Evolutionary conservation across 2,888 invertebrate species (phyloP).

Genomic region (Siphonodentalium dalli): DNA sequence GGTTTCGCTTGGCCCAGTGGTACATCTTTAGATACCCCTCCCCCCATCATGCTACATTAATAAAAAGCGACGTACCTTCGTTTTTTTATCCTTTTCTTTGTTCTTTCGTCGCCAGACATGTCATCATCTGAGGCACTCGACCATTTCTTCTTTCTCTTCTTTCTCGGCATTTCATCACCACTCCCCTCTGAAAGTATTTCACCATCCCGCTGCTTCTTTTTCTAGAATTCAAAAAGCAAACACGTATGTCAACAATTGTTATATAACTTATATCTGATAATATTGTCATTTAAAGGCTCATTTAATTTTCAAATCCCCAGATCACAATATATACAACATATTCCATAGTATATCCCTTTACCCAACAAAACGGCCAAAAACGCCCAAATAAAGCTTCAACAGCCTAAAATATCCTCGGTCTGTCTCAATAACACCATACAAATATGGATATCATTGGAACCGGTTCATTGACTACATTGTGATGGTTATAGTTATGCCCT

Average conservation of each 20-base stretch:
- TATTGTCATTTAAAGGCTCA: background rate
- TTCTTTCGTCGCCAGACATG: constrained; percentile 41
- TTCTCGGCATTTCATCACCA: constrained; percentile 50
- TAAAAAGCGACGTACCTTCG: constrained; percentile 28
- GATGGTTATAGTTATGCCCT: too few relatives aligned
- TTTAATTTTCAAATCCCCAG: background rate
- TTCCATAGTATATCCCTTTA: background rate
- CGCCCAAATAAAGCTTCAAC: too few relatives aligned
- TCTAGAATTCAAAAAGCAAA: constrained; percentile 20
- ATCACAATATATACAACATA: background rate
- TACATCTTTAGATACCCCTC: too few relatives aligned
- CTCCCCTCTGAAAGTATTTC: constrained; percentile 53
- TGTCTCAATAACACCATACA: too few relatives aligned
- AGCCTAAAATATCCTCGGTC: too few relatives aligned
- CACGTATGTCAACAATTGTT: background rate
- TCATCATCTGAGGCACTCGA: constrained; percentile 67
- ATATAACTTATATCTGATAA: background rate
- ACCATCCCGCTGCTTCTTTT: constrained; percentile 51
- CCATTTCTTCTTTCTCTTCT: constrained; percentile 51
- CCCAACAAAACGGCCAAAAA: too few relatives aligned
- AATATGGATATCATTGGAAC: too few relatives aligned
- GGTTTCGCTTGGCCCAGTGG: too few relatives aligned
- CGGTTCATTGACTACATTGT: too few relatives aligned
- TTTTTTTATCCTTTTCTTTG: constrained; percentile 32
- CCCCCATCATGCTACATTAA: too few relatives aligned